Evolutionary conservation across 2,888 invertebrate species (phyloP).

Genomic region (Neoitamus cyanurus): DNA sequence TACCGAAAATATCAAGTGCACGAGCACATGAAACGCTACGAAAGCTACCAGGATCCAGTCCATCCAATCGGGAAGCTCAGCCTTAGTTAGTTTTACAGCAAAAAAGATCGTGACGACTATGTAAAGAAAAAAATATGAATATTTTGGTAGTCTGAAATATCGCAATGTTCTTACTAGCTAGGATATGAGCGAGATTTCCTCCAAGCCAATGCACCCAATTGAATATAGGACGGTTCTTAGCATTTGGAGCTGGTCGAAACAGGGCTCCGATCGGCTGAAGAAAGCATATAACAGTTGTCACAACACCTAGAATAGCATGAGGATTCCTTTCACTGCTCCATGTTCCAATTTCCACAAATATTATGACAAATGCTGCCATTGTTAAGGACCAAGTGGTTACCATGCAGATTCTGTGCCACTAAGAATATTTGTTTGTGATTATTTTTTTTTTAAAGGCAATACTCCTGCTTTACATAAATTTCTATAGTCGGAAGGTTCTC

Average conservation of each 20-base stretch:
- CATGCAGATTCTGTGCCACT: slow-evolving; percentile 92
- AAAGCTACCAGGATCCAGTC: slow-evolving; percentile 90
- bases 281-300: slow-evolving; percentile 83
- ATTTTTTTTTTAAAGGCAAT: too few relatives aligned
- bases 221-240: slow-evolving; percentile 81
- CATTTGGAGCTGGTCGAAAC: slow-evolving; percentile 86
- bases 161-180: slow-evolving; percentile 77
- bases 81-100: slow-evolving; percentile 86
- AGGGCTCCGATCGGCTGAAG: slow-evolving; percentile 89
- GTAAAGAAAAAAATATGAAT: slow-evolving; percentile 57
- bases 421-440: neutral
- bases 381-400: slow-evolving; percentile 83
- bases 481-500: too few relatives aligned
- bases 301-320: slow-evolving; percentile 84
- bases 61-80: slow-evolving; percentile 86
- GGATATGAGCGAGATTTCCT: slow-evolving; percentile 88
- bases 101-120: slow-evolving; percentile 94
- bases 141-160: neutral
- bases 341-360: slow-evolving; percentile 82
- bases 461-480: too few relatives aligned
- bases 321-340: slow-evolving; percentile 82
- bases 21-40: slow-evolving; percentile 88
- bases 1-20: slow-evolving; percentile 88
- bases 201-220: slow-evolving; percentile 93
- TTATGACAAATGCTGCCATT: slow-evolving; percentile 80